These are phyloP conservation scores for Ranitomeya variabilis DNA, from an alignment of 2,113 vertebrate species.

Conservation along the genomic window DNA sequence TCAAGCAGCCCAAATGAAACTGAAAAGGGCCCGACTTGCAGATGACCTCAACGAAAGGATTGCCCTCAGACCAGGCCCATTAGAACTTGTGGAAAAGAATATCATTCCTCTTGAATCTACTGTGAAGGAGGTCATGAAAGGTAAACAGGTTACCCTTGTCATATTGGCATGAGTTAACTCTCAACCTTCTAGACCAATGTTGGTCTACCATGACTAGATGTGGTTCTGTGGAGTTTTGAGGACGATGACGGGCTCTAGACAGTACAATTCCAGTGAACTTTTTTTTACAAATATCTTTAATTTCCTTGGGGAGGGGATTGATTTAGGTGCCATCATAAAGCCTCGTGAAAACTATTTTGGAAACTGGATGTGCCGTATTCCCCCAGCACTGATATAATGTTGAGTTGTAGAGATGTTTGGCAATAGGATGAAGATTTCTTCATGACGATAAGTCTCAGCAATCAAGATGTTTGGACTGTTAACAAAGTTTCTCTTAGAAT, in stretches of 20 bases:
- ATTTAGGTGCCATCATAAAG: neutral
- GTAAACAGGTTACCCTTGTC: constrained; percentile 61
- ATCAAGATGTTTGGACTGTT: constrained; percentile 48
- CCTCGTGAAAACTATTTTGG: neutral
- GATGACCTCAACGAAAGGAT: constrained; percentile 91
- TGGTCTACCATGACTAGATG: neutral
- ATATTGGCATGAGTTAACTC: neutral
- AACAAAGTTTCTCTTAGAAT: constrained; percentile 23
- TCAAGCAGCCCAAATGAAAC: constrained; percentile 85
- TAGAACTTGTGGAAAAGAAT: constrained; percentile 93
- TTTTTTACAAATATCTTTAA: too few species aligned
- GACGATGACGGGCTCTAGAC: too few species aligned
- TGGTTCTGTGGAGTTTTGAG: neutral
- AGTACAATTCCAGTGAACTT: too few species aligned
- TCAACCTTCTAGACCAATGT: neutral
- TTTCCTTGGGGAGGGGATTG: neutral
- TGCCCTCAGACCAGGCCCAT: constrained; percentile 84
- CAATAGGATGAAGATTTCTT: constrained; percentile 7
- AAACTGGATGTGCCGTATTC: neutral
- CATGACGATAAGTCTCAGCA: neutral
- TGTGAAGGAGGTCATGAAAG: constrained; percentile 85
- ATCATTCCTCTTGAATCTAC: constrained; percentile 86
- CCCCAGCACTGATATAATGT: neutral
- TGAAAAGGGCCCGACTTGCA: constrained; percentile 86
- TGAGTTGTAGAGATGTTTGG: constrained; percentile 18